Conservation (phyloP, 2,113 vertebrate genomes). For the Coryphaenoides rupestris region DNA sequence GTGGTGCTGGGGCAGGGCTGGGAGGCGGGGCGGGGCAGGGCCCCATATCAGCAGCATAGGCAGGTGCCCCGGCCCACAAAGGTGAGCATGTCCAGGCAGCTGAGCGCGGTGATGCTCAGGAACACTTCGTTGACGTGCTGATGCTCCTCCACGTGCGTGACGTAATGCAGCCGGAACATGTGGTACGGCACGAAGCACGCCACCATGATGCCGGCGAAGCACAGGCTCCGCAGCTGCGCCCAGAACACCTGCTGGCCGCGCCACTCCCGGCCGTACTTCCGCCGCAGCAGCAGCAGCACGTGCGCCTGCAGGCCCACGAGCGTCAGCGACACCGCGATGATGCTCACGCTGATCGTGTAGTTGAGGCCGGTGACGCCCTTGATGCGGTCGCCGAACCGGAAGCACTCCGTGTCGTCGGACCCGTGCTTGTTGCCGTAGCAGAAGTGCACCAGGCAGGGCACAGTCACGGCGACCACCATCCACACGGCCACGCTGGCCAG, state of each 20-base stretch:
- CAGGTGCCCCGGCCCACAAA: slow-evolving; percentile 53
- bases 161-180: slow-evolving; percentile 79
- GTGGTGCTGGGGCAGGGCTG: too few species aligned
- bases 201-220: slow-evolving; percentile 82
- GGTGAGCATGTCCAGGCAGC: slow-evolving; percentile 81
- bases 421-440: slow-evolving; percentile 55
- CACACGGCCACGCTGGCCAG: slow-evolving; percentile 71
- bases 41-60: slow-evolving; percentile 12
- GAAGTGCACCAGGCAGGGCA: slow-evolving; percentile 49
- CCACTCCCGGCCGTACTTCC: slow-evolving; percentile 56
- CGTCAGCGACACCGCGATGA: slow-evolving; percentile 66
- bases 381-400: slow-evolving; percentile 73
- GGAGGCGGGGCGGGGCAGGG: too few species aligned
- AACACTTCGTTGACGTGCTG: slow-evolving; percentile 78
- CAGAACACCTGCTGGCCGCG: slow-evolving; percentile 83
- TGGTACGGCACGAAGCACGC: slow-evolving; percentile 85
- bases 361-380: slow-evolving; percentile 57
- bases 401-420: slow-evolving; percentile 54
- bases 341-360: slow-evolving; percentile 59
- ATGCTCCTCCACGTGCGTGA: not conserved
- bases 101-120: slow-evolving; percentile 82
- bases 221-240: slow-evolving; percentile 83
- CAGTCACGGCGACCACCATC: slow-evolving; percentile 64
- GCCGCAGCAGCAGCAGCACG: slow-evolving; percentile 61
- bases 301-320: slow-evolving; percentile 73